phyloP scores from a whole-genome alignment of 2,888 invertebrate genomes.

The Theretra japonica region DNA sequence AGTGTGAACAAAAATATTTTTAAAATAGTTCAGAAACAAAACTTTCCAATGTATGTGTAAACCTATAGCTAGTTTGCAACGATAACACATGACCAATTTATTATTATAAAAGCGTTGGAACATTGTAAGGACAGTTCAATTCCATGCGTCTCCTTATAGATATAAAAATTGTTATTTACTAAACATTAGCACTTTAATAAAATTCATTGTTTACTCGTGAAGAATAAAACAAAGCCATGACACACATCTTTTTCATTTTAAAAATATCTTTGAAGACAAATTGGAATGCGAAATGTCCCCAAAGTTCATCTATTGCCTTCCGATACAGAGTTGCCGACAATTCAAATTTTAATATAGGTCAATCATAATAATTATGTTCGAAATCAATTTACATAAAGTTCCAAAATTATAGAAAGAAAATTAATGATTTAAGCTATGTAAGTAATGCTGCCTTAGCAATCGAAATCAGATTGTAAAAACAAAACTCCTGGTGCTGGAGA shows the following conservation, averaged over 20 bases:
- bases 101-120: neutral
- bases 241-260: conserved; percentile 43
- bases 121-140: neutral
- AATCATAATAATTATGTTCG: conserved; percentile 58
- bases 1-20: conserved; percentile 25
- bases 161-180: too few species aligned
- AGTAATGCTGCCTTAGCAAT: neutral
- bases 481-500: neutral
- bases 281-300: conserved; percentile 62
- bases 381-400: conserved; percentile 34
- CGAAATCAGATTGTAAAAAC: neutral
- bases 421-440: neutral
- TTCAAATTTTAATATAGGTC: conserved; percentile 79
- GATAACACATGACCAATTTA: neutral
- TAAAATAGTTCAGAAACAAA: conserved; percentile 21
- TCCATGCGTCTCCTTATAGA: neutral
- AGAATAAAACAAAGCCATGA: neutral
- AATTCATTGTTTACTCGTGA: neutral
- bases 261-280: conserved; percentile 65
- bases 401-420: conserved; percentile 25
- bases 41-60: conserved; percentile 12
- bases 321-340: conserved; percentile 65
- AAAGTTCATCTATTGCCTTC: conserved; percentile 65
- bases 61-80: neutral
- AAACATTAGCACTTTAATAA: neutral